Evolutionary conservation across 2,113 vertebrate species (phyloP), one percentile per base, ranked within the genome.

Genomic region (Boulengeromyrus knoepffleri): DNA sequence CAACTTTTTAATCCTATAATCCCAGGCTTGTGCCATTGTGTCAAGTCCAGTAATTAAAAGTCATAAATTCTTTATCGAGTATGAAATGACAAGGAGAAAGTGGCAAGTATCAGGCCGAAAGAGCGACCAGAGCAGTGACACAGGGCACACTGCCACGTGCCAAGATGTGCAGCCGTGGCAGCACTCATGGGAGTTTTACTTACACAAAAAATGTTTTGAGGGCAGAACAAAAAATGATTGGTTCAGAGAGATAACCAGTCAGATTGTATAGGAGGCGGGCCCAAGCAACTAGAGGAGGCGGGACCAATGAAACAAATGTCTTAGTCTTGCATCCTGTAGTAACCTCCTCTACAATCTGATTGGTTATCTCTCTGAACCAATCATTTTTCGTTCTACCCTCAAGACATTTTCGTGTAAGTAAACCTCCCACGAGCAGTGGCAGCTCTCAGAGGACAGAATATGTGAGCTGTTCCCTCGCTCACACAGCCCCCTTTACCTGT

Each of bases 41-140:
- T 85, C 45, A 46, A 42, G 45, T 19, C 45, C 58, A 31, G 53
- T 66, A 45, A 88, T 88, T 52, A 88, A 88, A 88, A 88, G 83
- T 31, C 42, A n/a, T n/a, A 5, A 88, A 42, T 42, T 13, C 83
- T 46, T 66, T 42, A 85, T 47, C 17, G 19, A 19, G 21, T 27
- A 42, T 62, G 24, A 46, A 88, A 56, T 42, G 7, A 31, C 49
- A 39, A 45, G 10, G 47, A 21, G 27, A 58, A 24, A 45, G 19
- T 88, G 52, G 87, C 36, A 46, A 31, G n/a, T 13, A 24, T 66
- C 21, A 88, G 87, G 3, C 56, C 4, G 24, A 66, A 58, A 45
- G 19, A 15, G 31, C 1, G 39, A 66, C 12, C 53, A n/a, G 52
- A 58, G 31, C 36, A n/a, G 21, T 56, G 53, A 88, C 52, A 24